Conservation (phyloP, 2,797 vertebrate species). For the Chelmon rostratus region DNA sequence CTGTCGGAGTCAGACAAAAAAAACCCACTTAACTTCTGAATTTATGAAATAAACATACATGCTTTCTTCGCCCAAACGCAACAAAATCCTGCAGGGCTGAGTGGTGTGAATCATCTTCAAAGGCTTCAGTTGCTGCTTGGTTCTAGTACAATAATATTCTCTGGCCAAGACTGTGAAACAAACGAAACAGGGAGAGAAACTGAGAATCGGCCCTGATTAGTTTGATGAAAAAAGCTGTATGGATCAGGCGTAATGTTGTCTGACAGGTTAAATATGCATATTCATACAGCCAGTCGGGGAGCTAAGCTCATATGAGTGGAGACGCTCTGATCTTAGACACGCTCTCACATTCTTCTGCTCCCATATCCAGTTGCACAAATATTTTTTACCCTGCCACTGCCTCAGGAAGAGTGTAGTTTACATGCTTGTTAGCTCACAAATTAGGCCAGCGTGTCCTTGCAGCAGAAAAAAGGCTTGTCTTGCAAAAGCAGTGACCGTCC, state of each 20-base stretch:
- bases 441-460: constrained; percentile 85
- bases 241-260: constrained; percentile 21
- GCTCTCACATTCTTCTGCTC: constrained; percentile 44
- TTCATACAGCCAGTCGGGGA: constrained; percentile 26
- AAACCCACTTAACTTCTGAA: constrained; percentile 12
- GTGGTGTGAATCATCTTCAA: constrained; percentile 42
- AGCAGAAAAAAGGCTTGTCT: constrained; percentile 77
- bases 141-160: constrained; percentile 39
- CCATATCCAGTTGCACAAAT: constrained; percentile 64
- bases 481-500: constrained; percentile 68
- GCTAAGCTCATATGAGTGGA: constrained; percentile 33
- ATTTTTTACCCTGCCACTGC: constrained; percentile 60
- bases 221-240: constrained; percentile 23
- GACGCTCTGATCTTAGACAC: constrained; percentile 49
- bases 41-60: constrained; percentile 30
- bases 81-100: constrained; percentile 32
- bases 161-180: constrained; percentile 21
- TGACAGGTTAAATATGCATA: constrained; percentile 55
- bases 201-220: not conserved
- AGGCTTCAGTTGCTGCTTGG: constrained; percentile 32
- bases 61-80: constrained; percentile 42
- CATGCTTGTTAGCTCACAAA: constrained; percentile 84
- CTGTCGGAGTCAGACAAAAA: constrained; percentile 24
- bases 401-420: constrained; percentile 77
- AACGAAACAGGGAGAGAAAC: constrained; percentile 11